Evolutionary conservation across 64 coral and sea anemone genomes (phyloP).

Genomic region (Stichodactyla helianthus): DNA sequence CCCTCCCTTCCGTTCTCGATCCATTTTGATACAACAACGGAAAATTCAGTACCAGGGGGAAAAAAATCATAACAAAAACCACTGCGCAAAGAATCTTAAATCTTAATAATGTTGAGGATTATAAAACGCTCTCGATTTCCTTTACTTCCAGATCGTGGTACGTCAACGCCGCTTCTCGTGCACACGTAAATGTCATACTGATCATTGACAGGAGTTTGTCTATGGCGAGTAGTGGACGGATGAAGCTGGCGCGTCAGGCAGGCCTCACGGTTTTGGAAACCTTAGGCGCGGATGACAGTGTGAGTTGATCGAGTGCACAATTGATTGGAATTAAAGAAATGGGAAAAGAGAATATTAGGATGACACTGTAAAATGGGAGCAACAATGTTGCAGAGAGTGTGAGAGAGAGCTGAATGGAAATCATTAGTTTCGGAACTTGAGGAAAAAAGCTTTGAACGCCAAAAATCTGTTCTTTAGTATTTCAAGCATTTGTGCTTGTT

Average conservation of each 20-base stretch:
- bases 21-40: too few species aligned
- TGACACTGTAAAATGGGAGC: background rate
- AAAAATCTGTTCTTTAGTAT: too few species aligned
- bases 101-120: too few species aligned
- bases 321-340: background rate
- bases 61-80: too few species aligned
- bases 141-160: conserved; percentile 16
- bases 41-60: too few species aligned
- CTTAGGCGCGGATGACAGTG: background rate
- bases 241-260: conserved; percentile 9
- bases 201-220: conserved; percentile 6
- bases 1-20: too few species aligned
- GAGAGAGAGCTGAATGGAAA: background rate
- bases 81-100: too few species aligned
- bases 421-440: background rate
- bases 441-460: too few species aligned
- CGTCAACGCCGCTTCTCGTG: background rate
- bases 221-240: background rate
- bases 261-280: background rate
- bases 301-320: background rate
- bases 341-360: background rate
- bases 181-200: background rate
- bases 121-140: too few species aligned
- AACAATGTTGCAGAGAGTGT: background rate
- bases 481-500: too few species aligned